Conservation (phyloP, 2,797 vertebrate species). For the Takifugu rubripes region DNA sequence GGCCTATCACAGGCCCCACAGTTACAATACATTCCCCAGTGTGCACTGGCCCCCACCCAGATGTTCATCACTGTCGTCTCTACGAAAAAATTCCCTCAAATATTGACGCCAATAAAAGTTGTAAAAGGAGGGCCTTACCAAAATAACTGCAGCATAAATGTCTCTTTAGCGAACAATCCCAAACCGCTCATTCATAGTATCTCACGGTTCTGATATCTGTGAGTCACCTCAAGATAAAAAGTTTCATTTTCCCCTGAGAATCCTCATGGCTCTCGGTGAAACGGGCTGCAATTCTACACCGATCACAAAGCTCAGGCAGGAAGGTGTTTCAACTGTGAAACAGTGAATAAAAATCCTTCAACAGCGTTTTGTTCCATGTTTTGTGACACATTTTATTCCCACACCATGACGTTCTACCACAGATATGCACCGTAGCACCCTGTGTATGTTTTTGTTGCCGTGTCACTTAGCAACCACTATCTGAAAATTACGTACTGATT, state of each 20-base stretch:
- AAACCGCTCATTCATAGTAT: neutral
- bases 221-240: neutral
- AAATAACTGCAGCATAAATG: slow-evolving; percentile 11
- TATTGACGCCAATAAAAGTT: neutral
- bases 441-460: slow-evolving; percentile 36
- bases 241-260: neutral
- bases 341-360: neutral
- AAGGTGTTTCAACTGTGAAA: neutral
- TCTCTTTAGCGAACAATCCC: slow-evolving; percentile 6
- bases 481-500: slow-evolving; percentile 15
- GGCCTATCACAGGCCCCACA: slow-evolving; percentile 2
- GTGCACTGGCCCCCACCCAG: neutral
- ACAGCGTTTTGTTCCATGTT: slow-evolving; percentile 1
- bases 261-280: too few species aligned
- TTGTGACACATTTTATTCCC: slow-evolving; percentile 10
- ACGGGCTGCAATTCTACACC: too few species aligned
- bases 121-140: slow-evolving; percentile 23
- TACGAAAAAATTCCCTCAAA: neutral
- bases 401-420: neutral
- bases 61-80: slow-evolving; percentile 10
- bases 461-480: slow-evolving; percentile 39
- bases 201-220: neutral
- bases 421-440: neutral
- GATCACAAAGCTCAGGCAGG: neutral
- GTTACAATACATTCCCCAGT: slow-evolving; percentile 4